Conservation (phyloP, 2,888 invertebrate genomes). For the Mesochorus sp. region DNA sequence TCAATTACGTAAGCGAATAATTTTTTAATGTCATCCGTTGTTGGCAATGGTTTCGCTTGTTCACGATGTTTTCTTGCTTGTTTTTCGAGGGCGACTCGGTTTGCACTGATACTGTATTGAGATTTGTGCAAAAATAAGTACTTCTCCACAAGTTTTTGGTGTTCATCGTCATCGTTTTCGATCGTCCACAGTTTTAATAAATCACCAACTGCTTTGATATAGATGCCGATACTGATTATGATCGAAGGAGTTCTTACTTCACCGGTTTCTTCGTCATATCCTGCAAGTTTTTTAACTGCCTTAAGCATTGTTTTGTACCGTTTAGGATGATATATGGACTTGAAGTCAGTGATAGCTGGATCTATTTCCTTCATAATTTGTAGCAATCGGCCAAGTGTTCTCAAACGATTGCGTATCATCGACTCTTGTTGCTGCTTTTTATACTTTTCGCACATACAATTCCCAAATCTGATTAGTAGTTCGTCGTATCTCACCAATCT, state of each 20-base stretch:
- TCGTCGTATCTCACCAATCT: conserved; percentile 61
- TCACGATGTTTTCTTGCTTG: conserved; percentile 18
- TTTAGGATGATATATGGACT: neutral
- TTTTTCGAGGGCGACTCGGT: conserved; percentile 27
- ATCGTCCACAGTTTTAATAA: neutral
- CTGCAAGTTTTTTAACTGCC: neutral
- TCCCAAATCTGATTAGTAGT: conserved; percentile 31
- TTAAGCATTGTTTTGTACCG: neutral
- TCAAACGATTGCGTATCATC: neutral
- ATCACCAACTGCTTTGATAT: neutral
- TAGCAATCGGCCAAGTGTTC: neutral
- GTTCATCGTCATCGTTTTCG: conserved; percentile 8
- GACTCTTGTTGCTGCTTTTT: neutral
- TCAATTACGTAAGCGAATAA: conserved; percentile 11
- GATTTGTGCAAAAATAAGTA: conserved; percentile 20
- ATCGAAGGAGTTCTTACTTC: neutral
- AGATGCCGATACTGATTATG: neutral
- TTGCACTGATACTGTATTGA: conserved; percentile 34
- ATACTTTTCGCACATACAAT: neutral
- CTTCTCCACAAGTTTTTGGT: neutral
- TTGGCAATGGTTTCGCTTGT: conserved; percentile 31
- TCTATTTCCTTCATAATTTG: neutral
- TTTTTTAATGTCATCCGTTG: conserved; percentile 30
- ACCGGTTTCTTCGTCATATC: neutral
- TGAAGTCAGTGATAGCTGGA: neutral